Conservation (phyloP, 2,888 invertebrate genomes). For the Cryptus viduatorius region DNA sequence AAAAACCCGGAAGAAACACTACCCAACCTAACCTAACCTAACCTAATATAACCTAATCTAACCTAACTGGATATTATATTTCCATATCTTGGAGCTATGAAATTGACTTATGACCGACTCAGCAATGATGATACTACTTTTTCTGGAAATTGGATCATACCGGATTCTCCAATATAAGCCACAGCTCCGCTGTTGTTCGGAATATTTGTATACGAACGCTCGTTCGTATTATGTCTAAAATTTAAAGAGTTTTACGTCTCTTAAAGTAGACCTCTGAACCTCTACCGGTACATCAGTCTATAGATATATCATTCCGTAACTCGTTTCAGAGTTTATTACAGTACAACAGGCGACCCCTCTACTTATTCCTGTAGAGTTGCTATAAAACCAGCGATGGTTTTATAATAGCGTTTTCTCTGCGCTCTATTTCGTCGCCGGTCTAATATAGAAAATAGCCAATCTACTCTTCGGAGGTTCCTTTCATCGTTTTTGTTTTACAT, state of each 20-base stretch:
- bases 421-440: not conserved
- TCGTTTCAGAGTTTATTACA: slow-evolving; percentile 53
- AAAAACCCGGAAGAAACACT: too few species aligned
- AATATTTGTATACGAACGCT: slow-evolving; percentile 23
- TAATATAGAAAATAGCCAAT: slow-evolving; percentile 45
- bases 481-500: not conserved
- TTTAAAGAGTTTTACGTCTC: slow-evolving; percentile 47
- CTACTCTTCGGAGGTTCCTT: not conserved
- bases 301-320: slow-evolving; percentile 25
- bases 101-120: not conserved
- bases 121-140: not conserved
- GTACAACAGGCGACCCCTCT: slow-evolving; percentile 21
- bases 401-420: slow-evolving; percentile 39
- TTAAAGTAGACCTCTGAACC: slow-evolving; percentile 34
- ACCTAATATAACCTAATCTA: not conserved
- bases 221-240: slow-evolving; percentile 40
- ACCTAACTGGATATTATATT: not conserved
- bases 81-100: not conserved
- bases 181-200: not conserved
- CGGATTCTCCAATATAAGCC: not conserved
- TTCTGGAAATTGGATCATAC: not conserved
- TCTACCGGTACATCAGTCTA: not conserved
- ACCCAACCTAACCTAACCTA: not conserved
- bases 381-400: slow-evolving; percentile 37
- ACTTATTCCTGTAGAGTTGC: slow-evolving; percentile 15